These are phyloP conservation scores for Agriotes lineatus DNA, from an alignment of 2,888 invertebrate species.

Conservation along the genomic window DNA sequence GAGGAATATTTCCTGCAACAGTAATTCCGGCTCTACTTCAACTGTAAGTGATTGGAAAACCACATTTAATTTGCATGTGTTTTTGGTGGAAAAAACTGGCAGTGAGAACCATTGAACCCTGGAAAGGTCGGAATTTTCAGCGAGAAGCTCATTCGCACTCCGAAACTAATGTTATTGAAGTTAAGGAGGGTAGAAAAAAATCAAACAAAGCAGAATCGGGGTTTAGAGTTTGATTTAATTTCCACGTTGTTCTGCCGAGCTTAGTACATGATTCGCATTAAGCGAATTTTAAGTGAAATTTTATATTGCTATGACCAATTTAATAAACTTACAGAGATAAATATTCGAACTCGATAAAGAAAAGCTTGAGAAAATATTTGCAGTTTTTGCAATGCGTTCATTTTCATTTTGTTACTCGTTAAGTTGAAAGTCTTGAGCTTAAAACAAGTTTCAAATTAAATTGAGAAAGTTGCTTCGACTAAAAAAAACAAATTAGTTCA, in stretches of 20 bases:
- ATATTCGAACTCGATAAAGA: too few relatives aligned
- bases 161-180: background rate
- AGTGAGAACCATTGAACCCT: constrained; percentile 3
- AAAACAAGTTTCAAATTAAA: constrained; percentile 6
- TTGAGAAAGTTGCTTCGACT: background rate
- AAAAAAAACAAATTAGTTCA: constrained; percentile 14
- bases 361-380: too few relatives aligned
- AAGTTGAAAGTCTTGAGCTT: background rate
- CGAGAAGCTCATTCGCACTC: background rate
- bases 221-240: too few relatives aligned
- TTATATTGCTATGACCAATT: too few relatives aligned
- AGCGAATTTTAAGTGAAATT: too few relatives aligned
- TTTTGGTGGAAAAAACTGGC: background rate
- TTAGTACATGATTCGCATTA: too few relatives aligned
- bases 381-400: background rate
- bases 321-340: too few relatives aligned
- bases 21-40: background rate
- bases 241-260: too few relatives aligned
- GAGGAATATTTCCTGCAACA: background rate
- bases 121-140: background rate
- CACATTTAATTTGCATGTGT: constrained; percentile 6
- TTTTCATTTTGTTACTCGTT: background rate
- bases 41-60: background rate
- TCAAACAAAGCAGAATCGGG: constrained; percentile 8
- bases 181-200: constrained; percentile 9